phyloP scores from a whole-genome alignment of 37 sponge, comb jelly and placozoan genomes.

The Diacarnus erythraeanus region DNA sequence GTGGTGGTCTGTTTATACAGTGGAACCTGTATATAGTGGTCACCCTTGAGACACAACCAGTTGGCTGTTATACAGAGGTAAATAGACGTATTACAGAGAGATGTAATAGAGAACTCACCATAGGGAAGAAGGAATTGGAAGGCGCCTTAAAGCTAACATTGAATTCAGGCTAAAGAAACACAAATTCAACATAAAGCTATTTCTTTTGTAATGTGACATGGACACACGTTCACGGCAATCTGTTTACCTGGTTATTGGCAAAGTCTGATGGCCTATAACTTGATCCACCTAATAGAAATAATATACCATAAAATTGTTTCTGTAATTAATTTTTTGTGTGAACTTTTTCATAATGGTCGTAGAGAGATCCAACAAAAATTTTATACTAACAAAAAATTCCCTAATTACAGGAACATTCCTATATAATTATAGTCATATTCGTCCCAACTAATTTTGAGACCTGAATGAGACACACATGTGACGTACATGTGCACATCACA shows the following conservation, averaged over 20 bases:
- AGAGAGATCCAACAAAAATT: no score
- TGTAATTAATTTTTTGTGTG: background rate
- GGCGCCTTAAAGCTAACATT: constrained; percentile 26
- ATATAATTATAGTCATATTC: no score
- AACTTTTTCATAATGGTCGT: no score
- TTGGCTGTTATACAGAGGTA: no score
- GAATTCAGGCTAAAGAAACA: constrained; percentile 12
- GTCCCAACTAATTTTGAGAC: no score
- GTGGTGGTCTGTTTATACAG: no score
- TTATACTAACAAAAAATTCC: no score
- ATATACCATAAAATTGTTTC: background rate
- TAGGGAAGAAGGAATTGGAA: constrained; percentile 37
- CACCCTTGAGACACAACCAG: no score
- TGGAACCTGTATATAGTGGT: no score
- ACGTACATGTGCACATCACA: background rate
- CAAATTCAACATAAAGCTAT: background rate
- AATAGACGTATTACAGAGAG: background rate
- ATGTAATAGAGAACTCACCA: constrained; percentile 8
- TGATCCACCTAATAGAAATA: constrained; percentile 22
- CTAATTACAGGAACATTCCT: no score
- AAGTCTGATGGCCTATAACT: constrained; percentile 35
- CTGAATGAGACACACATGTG: no score
- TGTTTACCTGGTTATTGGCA: constrained; percentile 4
- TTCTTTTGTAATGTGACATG: no score
- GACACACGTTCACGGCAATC: background rate